These are phyloP conservation scores for Musca vetustissima DNA, from an alignment of 1,140 invertebrate species.

Conservation along the genomic window DNA sequence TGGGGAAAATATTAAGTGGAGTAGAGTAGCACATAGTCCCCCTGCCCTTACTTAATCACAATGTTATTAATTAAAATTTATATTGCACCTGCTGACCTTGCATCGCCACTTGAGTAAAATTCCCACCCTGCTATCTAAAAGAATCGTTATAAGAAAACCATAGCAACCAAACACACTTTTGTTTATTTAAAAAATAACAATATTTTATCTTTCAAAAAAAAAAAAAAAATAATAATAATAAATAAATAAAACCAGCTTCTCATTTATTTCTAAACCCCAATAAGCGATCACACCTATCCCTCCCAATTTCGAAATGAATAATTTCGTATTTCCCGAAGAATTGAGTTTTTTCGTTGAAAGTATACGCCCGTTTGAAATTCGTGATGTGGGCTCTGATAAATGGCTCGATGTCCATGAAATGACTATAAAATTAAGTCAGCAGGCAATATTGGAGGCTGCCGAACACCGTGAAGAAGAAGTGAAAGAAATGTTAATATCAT, in stretches of 20 bases:
- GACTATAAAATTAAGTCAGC: conserved; percentile 76
- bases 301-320: conserved; percentile 34
- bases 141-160: neutral
- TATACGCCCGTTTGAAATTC: conserved; percentile 44
- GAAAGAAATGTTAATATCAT: conserved; percentile 62
- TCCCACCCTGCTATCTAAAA: too few species aligned
- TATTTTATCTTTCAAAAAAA: neutral
- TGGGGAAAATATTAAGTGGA: too few species aligned
- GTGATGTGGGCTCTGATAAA: conserved; percentile 51
- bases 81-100: too few species aligned
- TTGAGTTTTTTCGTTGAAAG: conserved; percentile 50
- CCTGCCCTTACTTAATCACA: too few species aligned
- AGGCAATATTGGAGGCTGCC: conserved; percentile 73
- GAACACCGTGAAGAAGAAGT: conserved; percentile 69
- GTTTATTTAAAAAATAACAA: neutral
- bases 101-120: too few species aligned
- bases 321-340: conserved; percentile 52
- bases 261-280: too few species aligned
- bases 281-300: too few species aligned
- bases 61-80: too few species aligned
- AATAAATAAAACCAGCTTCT: neutral
- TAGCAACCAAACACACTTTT: neutral
- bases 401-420: conserved; percentile 79
- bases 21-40: too few species aligned
- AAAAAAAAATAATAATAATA: too few species aligned